Percentiles rank a stretch among this genome's conserved stretches.
These are phyloP conservation scores for Champsocephalus esox DNA, from an alignment of 2,797 vertebrate genomes.

Conservation along the genomic window DNA sequence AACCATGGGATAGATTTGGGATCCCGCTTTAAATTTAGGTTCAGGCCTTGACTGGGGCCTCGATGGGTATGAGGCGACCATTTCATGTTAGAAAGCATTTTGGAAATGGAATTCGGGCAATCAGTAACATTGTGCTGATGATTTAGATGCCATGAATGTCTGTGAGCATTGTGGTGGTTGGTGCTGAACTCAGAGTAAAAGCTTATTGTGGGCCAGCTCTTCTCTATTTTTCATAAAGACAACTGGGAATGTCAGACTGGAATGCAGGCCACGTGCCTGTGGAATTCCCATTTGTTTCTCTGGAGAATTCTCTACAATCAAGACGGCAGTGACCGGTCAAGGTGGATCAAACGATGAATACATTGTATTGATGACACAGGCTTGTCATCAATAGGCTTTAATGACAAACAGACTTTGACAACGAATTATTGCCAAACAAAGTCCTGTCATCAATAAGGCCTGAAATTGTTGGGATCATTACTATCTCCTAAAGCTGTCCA, in stretches of 20 bases:
- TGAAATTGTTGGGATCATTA: conserved; percentile 23
- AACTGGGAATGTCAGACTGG: conserved; percentile 68
- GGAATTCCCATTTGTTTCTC: conserved; percentile 67
- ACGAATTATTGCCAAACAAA: background rate
- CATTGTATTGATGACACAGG: background rate
- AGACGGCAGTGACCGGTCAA: conserved; percentile 31
- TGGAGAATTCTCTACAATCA: conserved; percentile 43
- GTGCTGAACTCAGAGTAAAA: conserved; percentile 26
- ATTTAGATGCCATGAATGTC: conserved; percentile 49
- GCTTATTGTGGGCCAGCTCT: conserved; percentile 46
- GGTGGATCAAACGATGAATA: conserved; percentile 39
- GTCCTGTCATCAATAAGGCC: conserved; percentile 1
- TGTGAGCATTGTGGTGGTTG: conserved; percentile 37
- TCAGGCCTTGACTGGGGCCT: conserved; percentile 63
- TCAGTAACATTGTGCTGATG: conserved; percentile 48
- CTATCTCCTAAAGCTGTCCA: background rate
- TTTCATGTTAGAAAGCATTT: conserved; percentile 38
- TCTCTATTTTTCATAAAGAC: conserved; percentile 62
- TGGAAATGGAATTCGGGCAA: conserved; percentile 28
- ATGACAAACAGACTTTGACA: background rate
- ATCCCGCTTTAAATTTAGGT: conserved; percentile 75
- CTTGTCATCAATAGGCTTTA: conserved; percentile 6
- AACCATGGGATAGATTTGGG: conserved; percentile 57
- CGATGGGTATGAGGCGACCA: conserved; percentile 32
- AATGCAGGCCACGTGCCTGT: conserved; percentile 58